These are phyloP conservation scores for Mya arenaria DNA, from an alignment of 1,140 invertebrate species.

Conservation along the genomic window DNA sequence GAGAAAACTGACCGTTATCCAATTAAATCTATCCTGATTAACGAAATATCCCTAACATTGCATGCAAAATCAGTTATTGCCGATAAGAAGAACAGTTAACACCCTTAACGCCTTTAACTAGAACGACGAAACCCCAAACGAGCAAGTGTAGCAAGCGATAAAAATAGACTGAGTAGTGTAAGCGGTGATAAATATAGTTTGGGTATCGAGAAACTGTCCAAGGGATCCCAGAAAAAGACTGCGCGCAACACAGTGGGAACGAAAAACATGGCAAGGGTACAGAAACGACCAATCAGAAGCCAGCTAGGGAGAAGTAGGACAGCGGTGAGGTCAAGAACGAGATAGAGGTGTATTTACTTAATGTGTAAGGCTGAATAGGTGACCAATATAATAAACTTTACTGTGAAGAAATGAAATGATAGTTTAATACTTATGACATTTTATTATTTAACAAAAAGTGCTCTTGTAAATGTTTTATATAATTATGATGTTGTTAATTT, in stretches of 20 bases:
- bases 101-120: too few species aligned
- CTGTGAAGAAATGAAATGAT: too few species aligned
- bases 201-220: neutral
- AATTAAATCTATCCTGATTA: too few species aligned
- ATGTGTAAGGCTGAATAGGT: neutral
- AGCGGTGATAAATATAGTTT: too few species aligned
- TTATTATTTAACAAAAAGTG: neutral
- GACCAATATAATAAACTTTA: conserved; percentile 2
- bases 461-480: neutral
- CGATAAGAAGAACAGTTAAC: neutral
- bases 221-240: neutral
- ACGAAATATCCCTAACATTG: too few species aligned
- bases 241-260: neutral
- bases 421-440: neutral
- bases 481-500: neutral
- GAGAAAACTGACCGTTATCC: too few species aligned
- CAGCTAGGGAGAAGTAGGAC: neutral
- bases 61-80: neutral
- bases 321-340: neutral
- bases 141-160: too few species aligned
- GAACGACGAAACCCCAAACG: too few species aligned
- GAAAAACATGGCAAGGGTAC: neutral
- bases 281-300: neutral
- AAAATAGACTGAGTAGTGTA: too few species aligned
- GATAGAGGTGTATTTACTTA: neutral